Conservation (phyloP, 1,140 invertebrate genomes). For the Belonocnema kinseyi region DNA sequence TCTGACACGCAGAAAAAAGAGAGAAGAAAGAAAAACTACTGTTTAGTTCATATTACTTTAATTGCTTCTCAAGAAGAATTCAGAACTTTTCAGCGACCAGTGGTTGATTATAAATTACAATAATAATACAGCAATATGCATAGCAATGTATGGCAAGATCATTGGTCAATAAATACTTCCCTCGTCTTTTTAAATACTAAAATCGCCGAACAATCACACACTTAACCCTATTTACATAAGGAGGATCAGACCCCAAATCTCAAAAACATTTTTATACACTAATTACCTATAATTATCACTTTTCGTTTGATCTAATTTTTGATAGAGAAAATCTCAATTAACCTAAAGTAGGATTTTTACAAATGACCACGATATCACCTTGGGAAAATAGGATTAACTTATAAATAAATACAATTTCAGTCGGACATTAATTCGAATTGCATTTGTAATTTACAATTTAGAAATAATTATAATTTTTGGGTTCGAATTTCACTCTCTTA, state of each 20-base stretch:
- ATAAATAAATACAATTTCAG: background rate
- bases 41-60: slow-evolving; percentile 7
- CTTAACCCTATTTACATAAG: slow-evolving; percentile 30
- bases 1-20: background rate
- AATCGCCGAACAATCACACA: slow-evolving; percentile 57
- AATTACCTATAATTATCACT: slow-evolving; percentile 13
- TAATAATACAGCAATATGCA: slow-evolving; percentile 41
- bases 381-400: slow-evolving; percentile 6
- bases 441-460: background rate
- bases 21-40: background rate
- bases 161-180: slow-evolving; percentile 68
- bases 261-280: slow-evolving; percentile 1
- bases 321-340: background rate
- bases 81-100: slow-evolving; percentile 54
- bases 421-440: background rate
- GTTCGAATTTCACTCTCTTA: background rate
- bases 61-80: slow-evolving; percentile 51
- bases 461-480: background rate
- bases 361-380: background rate
- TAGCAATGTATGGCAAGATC: slow-evolving; percentile 63
- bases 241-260: background rate
- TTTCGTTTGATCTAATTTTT: background rate
- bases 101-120: slow-evolving; percentile 58
- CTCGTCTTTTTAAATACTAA: slow-evolving; percentile 51
- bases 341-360: background rate